Percentiles rank a stretch among this genome's conserved stretches.
phyloP scores from a whole-genome alignment of 2,113 vertebrate genomes.

The Misgurnus mizolepis region DNA sequence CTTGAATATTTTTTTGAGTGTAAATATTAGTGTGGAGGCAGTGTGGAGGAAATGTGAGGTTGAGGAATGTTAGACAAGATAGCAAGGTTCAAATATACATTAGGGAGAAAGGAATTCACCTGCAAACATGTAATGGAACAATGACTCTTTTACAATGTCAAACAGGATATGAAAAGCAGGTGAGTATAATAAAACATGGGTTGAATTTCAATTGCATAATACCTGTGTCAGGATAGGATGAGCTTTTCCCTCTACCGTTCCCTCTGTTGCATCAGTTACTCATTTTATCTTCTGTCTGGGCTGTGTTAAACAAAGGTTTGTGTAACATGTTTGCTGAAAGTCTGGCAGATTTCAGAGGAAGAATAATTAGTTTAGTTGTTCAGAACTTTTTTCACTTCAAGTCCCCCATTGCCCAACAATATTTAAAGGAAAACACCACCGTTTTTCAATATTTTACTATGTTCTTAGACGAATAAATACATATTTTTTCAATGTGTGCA shows the following conservation, averaged over 20 bases:
- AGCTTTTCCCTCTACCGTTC: not conserved
- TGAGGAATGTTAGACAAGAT: not conserved
- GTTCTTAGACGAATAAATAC: too few species aligned
- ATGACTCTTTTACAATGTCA: not conserved
- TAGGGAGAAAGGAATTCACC: not conserved
- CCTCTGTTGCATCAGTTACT: not conserved
- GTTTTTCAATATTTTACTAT: too few species aligned
- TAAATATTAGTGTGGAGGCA: too few species aligned
- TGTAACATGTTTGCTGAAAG: not conserved
- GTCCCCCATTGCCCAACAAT: too few species aligned
- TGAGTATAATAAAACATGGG: not conserved
- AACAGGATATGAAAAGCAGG: conserved; percentile 4
- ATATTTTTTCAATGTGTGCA: too few species aligned
- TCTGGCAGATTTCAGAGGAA: not conserved
- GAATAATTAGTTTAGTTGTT: not conserved
- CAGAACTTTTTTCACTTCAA: too few species aligned
- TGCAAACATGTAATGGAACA: not conserved
- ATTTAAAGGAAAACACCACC: too few species aligned
- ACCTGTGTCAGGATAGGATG: not conserved
- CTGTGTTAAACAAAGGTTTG: not conserved
- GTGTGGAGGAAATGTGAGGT: not conserved
- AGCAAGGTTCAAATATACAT: not conserved
- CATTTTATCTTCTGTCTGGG: not conserved
- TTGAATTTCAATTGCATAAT: conserved; percentile 1
- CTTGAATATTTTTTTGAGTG: too few species aligned